Percentiles rank a stretch among this genome's conserved stretches.
These are phyloP conservation scores for Lepidothrix coronata DNA, from an alignment of 2,113 vertebrate genomes.

Conservation along the genomic window DNA sequence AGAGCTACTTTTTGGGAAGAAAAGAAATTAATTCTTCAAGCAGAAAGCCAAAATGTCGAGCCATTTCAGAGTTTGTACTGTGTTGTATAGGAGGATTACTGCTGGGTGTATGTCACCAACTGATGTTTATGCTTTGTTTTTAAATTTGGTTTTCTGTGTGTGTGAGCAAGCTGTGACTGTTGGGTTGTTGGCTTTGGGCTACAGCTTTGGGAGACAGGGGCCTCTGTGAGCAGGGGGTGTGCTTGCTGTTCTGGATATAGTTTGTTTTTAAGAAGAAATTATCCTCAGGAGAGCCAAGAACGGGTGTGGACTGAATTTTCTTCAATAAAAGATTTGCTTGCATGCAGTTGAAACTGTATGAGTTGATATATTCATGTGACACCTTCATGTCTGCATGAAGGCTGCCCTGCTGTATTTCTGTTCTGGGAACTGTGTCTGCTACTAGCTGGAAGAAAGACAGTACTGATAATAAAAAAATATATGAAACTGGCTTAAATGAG, in stretches of 20 bases:
- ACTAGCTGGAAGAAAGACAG: neutral
- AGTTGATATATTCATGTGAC: neutral
- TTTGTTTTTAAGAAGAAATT: neutral
- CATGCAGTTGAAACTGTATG: neutral
- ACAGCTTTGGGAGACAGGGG: neutral
- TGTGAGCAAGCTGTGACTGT: neutral
- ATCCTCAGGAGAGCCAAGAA: neutral
- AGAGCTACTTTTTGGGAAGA: neutral
- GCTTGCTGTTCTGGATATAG: neutral
- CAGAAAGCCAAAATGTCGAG: neutral
- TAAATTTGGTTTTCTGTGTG: neutral
- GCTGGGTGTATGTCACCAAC: neutral
- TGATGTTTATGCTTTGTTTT: neutral
- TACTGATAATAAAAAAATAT: neutral
- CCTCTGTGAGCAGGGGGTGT: neutral
- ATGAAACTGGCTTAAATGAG: neutral
- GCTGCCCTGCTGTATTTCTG: neutral
- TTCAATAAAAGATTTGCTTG: neutral
- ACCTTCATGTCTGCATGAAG: neutral
- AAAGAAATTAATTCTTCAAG: neutral
- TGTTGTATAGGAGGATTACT: neutral
- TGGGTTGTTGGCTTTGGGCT: neutral
- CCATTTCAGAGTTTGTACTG: neutral
- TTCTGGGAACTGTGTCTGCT: fast-evolving
- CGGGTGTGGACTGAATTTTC: neutral